Evolutionary conservation across 2,888 invertebrate species (phyloP).

Genomic region (Caenorhabditis parvicauda): DNA sequence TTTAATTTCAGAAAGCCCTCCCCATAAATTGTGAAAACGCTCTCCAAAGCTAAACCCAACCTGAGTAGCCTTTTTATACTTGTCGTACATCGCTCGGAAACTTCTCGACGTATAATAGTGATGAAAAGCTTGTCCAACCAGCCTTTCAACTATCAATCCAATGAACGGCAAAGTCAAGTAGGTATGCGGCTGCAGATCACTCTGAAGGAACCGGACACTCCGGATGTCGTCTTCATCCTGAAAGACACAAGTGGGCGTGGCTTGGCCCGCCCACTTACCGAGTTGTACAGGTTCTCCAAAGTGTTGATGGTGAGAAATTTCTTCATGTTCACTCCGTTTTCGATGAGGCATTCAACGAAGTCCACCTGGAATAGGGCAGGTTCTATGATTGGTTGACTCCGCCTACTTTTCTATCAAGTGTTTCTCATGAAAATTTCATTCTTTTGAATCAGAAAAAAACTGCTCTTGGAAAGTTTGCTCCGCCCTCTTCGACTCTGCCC

Average conservation of each 20-base stretch:
- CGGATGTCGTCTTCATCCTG: not conserved
- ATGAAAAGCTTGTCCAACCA: slow-evolving; percentile 96
- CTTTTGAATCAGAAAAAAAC: too few relatives aligned
- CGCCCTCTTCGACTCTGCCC: too few relatives aligned
- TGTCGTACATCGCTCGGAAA: slow-evolving; percentile 69
- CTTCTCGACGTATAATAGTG: slow-evolving; percentile 89
- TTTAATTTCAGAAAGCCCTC: too few relatives aligned
- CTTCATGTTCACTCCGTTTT: slow-evolving; percentile 98
- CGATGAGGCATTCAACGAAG: slow-evolving; percentile 91
- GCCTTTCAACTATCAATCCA: slow-evolving; percentile 90
- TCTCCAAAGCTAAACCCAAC: not conserved
- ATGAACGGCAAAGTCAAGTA: slow-evolving; percentile 67
- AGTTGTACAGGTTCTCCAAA: slow-evolving; percentile 92
- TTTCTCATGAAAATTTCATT: too few relatives aligned
- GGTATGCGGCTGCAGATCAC: slow-evolving; percentile 16
- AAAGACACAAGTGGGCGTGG: not conserved
- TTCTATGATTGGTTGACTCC: too few relatives aligned
- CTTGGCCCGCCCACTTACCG: slow-evolving; percentile 15
- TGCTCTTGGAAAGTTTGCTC: too few relatives aligned
- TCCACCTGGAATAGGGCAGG: slow-evolving; percentile 78
- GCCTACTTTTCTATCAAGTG: too few relatives aligned
- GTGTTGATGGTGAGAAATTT: slow-evolving; percentile 94
- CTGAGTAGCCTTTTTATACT: slow-evolving; percentile 63
- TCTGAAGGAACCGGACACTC: slow-evolving; percentile 67
- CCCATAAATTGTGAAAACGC: too few relatives aligned